These are phyloP conservation scores for Otolemur garnettii DNA, from an alignment of 2,113 vertebrate species.

Conservation along the genomic window DNA sequence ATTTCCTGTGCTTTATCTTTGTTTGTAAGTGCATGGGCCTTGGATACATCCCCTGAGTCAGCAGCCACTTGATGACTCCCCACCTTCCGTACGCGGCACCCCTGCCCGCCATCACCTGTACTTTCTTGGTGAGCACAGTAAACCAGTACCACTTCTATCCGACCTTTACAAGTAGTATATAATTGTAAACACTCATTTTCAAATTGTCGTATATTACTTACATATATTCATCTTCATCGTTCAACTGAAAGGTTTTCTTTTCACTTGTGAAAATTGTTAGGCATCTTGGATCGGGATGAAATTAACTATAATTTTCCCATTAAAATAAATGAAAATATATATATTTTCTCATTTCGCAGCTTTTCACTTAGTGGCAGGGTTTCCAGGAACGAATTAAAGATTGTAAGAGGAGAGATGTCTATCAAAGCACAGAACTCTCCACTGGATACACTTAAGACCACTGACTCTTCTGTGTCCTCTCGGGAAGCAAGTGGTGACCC, in stretches of 20 bases:
- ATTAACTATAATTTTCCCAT: not conserved
- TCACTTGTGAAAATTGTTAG: not conserved
- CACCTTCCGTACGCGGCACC: too few relatives aligned
- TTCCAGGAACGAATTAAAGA: not conserved
- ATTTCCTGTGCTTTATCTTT: not conserved
- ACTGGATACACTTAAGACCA: not conserved
- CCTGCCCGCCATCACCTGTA: not conserved
- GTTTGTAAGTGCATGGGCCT: not conserved
- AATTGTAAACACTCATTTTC: not conserved
- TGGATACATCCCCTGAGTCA: rapidly evolving
- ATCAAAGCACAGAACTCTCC: not conserved
- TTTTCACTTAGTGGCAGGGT: not conserved
- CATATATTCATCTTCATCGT: not conserved
- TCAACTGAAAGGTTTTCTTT: constrained; percentile 18
- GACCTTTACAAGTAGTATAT: too few relatives aligned
- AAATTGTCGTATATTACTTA: not conserved
- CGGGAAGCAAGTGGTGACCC: not conserved
- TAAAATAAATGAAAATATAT: not conserved
- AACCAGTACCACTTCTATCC: not conserved
- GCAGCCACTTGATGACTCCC: not conserved
- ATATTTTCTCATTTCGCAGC: not conserved
- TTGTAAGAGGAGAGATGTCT: not conserved
- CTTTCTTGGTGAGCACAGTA: not conserved
- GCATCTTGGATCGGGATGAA: not conserved
- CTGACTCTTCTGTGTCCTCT: not conserved